A percentile compares a stretch with the other conserved stretches of the same genome.
phyloP scores from a whole-genome alignment of 2,113 vertebrate species.

The Tenrec ecaudatus region DNA sequence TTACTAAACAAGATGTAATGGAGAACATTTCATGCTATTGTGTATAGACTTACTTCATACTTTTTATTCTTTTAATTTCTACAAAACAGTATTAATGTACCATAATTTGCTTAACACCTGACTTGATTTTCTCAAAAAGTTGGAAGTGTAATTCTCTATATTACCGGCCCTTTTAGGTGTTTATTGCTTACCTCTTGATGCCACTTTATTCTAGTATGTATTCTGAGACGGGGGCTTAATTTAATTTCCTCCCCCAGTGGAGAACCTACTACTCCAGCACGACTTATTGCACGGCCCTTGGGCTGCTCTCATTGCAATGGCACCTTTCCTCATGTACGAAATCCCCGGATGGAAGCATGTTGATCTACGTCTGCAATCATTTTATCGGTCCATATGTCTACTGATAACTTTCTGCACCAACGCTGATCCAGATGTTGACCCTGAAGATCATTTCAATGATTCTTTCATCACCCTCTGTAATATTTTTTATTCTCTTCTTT shows the following conservation, averaged over 20 bases:
- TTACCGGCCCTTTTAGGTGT: not conserved
- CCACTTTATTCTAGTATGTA: not conserved
- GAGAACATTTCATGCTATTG: not conserved
- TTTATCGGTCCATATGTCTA: not conserved
- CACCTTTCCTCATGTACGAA: not conserved
- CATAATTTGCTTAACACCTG: not conserved
- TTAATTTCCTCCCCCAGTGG: not conserved
- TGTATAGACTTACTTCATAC: not conserved
- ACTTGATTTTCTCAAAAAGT: not conserved
- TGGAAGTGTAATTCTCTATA: not conserved
- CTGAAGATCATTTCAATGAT: not conserved
- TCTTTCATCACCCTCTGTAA: not conserved
- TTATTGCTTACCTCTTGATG: not conserved
- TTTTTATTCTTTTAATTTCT: not conserved
- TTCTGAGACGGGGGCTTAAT: not conserved
- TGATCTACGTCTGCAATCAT: not conserved
- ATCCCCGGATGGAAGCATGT: not conserved
- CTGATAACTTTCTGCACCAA: not conserved
- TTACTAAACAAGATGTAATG: not conserved
- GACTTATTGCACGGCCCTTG: not conserved
- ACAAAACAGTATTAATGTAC: not conserved
- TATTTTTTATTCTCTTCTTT: not conserved
- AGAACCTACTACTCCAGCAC: not conserved
- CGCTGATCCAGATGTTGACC: not conserved
- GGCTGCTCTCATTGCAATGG: not conserved